These are phyloP conservation scores for Thaumatotibia leucotreta DNA, from an alignment of 1,140 invertebrate species.

Conservation along the genomic window DNA sequence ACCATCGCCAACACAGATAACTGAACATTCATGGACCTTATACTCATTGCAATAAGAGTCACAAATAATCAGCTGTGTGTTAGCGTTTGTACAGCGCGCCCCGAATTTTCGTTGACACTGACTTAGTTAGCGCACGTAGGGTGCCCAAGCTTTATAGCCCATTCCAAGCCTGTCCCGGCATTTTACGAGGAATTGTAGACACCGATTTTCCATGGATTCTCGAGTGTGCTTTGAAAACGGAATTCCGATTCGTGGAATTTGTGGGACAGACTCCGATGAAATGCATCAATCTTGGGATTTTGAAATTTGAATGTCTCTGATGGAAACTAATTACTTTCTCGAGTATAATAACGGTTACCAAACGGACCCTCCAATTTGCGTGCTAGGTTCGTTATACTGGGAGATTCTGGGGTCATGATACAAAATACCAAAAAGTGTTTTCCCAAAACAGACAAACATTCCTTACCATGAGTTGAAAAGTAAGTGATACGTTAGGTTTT, in stretches of 20 bases:
- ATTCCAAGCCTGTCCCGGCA: neutral
- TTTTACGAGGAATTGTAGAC: neutral
- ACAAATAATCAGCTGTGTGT: too few relatives aligned
- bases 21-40: too few relatives aligned
- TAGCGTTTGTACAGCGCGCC: too few relatives aligned
- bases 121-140: slow-evolving; percentile 5
- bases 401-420: too few relatives aligned
- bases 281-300: neutral
- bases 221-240: neutral
- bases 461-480: too few relatives aligned
- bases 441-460: too few relatives aligned
- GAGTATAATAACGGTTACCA: neutral
- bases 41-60: too few relatives aligned
- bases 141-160: slow-evolving; percentile 2
- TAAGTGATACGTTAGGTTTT: too few relatives aligned
- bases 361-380: too few relatives aligned
- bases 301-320: neutral
- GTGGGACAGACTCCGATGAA: neutral
- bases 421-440: too few relatives aligned
- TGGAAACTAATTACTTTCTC: neutral
- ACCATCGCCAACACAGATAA: neutral
- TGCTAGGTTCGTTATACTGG: too few relatives aligned
- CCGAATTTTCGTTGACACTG: neutral
- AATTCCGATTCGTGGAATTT: too few relatives aligned
- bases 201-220: neutral